phyloP scores from a whole-genome alignment of 1,140 invertebrate species.

The Archegozetes longisetosus region DNA sequence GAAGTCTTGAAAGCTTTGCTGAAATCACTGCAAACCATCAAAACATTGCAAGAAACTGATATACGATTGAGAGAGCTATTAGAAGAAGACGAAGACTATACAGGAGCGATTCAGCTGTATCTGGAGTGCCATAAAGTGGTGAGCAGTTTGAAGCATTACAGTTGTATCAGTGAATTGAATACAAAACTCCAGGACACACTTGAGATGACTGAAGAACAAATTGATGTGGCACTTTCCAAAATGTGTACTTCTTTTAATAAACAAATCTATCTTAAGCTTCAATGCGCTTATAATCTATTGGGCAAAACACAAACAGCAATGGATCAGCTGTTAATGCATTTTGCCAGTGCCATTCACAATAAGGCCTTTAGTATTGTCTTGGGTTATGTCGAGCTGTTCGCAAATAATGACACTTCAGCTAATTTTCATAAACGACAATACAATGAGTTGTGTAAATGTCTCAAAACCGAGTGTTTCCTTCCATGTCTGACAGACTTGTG shows the following conservation, averaged over 20 bases:
- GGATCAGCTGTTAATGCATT: conserved; percentile 89
- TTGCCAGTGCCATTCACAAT: conserved; percentile 80
- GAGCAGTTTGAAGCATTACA: conserved; percentile 58
- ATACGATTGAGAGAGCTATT: conserved; percentile 61
- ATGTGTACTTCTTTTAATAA: conserved; percentile 32
- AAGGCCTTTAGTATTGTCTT: conserved; percentile 59
- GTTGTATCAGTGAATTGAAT: conserved; percentile 59
- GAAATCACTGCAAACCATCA: conserved; percentile 58
- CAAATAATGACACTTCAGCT: conserved; percentile 31
- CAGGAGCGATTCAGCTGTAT: conserved; percentile 67
- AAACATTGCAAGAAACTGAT: conserved; percentile 67
- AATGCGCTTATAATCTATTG: conserved; percentile 63
- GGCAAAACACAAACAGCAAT: conserved; percentile 75
- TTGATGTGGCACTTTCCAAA: conserved; percentile 69
- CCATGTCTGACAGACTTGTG: conserved; percentile 61
- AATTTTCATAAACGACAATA: conserved; percentile 50
- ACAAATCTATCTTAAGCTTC: conserved; percentile 54
- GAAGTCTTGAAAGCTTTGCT: conserved; percentile 59
- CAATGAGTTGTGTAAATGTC: conserved; percentile 53
- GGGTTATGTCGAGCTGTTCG: conserved; percentile 47
- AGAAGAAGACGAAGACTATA: conserved; percentile 62
- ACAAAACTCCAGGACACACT: conserved; percentile 77
- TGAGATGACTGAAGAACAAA: conserved; percentile 72
- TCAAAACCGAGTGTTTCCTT: conserved; percentile 59
- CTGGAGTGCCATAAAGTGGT: conserved; percentile 73